Evolutionary conservation across 2,888 invertebrate genomes (phyloP), one percentile per base, ranked within the genome.

Genomic region (Rhamnusium bicolor): DNA sequence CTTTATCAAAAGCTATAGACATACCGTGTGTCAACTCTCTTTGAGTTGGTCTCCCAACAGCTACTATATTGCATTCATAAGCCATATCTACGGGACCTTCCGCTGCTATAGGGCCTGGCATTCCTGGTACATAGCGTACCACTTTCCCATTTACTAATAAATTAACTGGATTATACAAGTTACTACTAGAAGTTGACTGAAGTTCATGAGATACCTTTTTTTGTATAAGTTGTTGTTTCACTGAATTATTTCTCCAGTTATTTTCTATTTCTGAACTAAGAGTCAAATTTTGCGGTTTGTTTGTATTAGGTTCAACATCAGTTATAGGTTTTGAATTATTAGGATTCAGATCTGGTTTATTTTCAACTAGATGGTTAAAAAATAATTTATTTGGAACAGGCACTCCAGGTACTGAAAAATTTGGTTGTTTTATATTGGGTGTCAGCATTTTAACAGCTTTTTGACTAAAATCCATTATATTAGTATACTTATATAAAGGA

Each of bases 121-220:
- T 96, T 12, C 96, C 96, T 5, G 96, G 96, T 10, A 96, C 95
- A 86, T 95, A 94, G 0, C 95, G 94, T 83, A 96, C 94, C n/a
- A 93, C 88, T 86, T 94, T 94, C 19, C 94, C 94, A 76, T 92
- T 91, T 49, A 92, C 89, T 1, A 90, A 85, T 49, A 90, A 78
- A 63, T 89, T 90, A 78, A 91, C 81, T 1, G 90, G 90, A 79
- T 90, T 90, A 80, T 87, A 90, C 73, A 89, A 84, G 69, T 80
- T 83, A 82, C 86, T 87, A 82, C 87, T 24, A 6, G 46, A 1
- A 3, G 21, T 21, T 47, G 40, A n/a, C 24, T 63, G 63, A 18
- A 46, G 27, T 8, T 67, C 67, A 16, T 53, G 54, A 29, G 16
- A 63, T 24, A 7, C 18, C 18, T 56, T 56, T 16, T 32, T 67